A percentile compares a stretch with the other conserved stretches of the same genome.
Conservation (phyloP, 2,113 vertebrate species). For the Elaphurus davidianus region DNA sequence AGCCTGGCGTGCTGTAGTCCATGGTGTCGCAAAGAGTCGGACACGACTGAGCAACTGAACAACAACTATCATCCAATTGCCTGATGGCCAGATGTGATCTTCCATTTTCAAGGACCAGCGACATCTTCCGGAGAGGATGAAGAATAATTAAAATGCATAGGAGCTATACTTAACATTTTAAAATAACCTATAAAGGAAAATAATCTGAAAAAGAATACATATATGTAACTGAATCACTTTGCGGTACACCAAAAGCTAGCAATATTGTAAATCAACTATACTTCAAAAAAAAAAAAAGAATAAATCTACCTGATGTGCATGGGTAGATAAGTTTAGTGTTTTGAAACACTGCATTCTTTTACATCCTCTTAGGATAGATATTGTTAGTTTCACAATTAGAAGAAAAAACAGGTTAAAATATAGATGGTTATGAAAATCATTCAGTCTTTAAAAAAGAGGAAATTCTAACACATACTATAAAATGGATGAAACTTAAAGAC, state of each 20-base stretch:
- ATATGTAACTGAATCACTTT: neutral
- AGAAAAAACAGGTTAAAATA: neutral
- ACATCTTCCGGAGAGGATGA: neutral
- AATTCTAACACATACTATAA: neutral
- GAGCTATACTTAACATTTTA: neutral
- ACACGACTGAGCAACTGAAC: neutral
- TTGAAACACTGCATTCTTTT: neutral
- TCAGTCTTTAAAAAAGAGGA: neutral
- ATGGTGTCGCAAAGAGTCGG: neutral
- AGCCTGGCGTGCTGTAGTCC: neutral
- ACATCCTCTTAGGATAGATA: neutral
- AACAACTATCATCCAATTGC: neutral
- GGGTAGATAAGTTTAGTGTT: neutral
- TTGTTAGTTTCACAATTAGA: neutral
- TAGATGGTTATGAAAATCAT: neutral
- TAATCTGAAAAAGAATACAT: neutral
- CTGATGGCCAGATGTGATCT: neutral
- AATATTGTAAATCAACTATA: neutral
- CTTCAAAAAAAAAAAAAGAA: neutral
- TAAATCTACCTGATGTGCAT: neutral
- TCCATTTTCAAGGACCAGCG: neutral
- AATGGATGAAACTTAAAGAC: neutral
- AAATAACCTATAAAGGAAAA: neutral
- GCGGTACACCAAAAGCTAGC: neutral
- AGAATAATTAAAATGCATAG: neutral